Evolutionary conservation across 23 tunicate genomes (phyloP).

Genomic region (Aplidium turbinatum): DNA sequence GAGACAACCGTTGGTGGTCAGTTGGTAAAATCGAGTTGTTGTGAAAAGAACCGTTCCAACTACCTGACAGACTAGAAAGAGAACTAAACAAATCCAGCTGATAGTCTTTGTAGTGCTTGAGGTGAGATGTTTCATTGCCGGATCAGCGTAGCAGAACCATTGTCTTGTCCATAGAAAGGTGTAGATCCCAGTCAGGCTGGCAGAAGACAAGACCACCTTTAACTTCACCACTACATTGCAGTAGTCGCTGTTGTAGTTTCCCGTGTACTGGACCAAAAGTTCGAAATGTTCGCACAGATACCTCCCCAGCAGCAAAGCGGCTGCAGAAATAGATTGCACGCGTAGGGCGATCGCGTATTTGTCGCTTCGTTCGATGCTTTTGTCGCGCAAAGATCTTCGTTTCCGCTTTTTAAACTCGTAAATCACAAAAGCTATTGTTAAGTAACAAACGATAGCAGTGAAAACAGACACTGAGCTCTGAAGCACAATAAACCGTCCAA

Average conservation of each 20-base stretch:
- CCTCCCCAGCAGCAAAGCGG: constrained; percentile 24
- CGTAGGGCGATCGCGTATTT: constrained; percentile 34
- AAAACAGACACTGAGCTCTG: constrained; percentile 31
- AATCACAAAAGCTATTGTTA: constrained; percentile 9
- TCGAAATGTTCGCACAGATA: constrained; percentile 46
- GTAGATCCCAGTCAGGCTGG: constrained; percentile 43
- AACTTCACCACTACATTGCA: constrained; percentile 44
- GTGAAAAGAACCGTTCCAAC: constrained; percentile 45
- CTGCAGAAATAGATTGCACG: constrained; percentile 14
- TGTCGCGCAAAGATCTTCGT: neutral
- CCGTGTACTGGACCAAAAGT: constrained; percentile 39
- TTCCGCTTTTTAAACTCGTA: constrained; percentile 25
- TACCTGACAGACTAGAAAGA: constrained; percentile 26
- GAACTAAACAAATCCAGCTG: constrained; percentile 37
- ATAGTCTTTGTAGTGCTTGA: constrained; percentile 1
- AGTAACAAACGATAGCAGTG: constrained; percentile 16
- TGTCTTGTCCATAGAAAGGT: constrained; percentile 67
- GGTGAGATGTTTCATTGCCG: constrained; percentile 64
- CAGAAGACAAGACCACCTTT: constrained; percentile 39
- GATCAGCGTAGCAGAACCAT: constrained; percentile 59
- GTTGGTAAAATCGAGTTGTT: constrained; percentile 30
- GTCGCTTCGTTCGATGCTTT: neutral
- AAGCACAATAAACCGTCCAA: constrained; percentile 49
- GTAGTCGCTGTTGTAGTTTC: too few species aligned
- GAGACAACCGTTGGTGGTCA: constrained; percentile 36